Base-by-base conservation (phyloP, 2,113 vertebrate species). In the Sitta europaea region DNA sequence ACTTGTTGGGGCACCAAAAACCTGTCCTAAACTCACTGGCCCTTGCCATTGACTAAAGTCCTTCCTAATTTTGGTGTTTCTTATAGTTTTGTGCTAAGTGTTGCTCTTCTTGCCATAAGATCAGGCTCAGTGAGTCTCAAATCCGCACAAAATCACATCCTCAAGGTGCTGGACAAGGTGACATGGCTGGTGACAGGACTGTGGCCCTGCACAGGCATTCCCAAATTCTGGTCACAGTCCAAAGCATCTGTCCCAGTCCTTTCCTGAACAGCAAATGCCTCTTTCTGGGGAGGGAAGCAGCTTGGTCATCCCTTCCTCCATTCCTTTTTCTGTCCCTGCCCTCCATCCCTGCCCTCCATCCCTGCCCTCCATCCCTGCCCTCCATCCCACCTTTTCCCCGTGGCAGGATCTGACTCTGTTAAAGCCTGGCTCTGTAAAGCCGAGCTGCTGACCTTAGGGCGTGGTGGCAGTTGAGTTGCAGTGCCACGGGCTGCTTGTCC, bases 321-420 rank as follows among this genome's bases (percentile, higher is more conserved):
- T 40, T 19, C 13, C 3, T 61, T 38, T 18, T 5, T 53, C 15
- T n/a, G 6, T 59, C 54, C 53, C 0, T 62, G n/a, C 61, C 59
- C 14, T 29, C 31, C 71, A 5, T 61, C 53, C 47, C 4, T 68
- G n/a, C 1, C 66, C 4, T 65, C 59, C 2, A 1, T 62, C 81
- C 22, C 0, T 27, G 42, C 7, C 13, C 14, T 42, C 43, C 43
- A 15, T 45, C n/a, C n/a, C n/a, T n/a, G n/a, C 40, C 25, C 6
- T 43, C 23, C 40, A 4, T 59, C 23, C 54, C 2, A 2, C 33
- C 40, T 61, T 36, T 17, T 7, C 31, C 40, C 43, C 5, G 14
- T 0, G 2, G 35, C 2, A 3, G 61, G 57, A 9, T 75, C 27
- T 14, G 12, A 19, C 28, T 1, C 1, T 3, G 0, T 11, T 38